These are phyloP conservation scores for Hymenopus coronatus DNA, from an alignment of 2,888 invertebrate genomes.

Conservation along the genomic window DNA sequence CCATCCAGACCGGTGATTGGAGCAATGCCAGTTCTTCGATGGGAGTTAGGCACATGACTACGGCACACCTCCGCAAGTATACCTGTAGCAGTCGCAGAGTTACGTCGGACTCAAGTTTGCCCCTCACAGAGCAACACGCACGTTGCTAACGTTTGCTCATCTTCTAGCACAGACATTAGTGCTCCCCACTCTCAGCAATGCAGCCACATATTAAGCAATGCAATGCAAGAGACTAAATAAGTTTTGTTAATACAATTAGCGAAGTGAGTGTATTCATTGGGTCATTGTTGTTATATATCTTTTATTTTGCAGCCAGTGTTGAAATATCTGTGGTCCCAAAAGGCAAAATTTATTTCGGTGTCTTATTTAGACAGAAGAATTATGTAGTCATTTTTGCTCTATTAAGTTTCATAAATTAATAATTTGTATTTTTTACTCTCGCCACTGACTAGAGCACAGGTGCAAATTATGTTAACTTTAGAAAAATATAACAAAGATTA, in stretches of 20 bases:
- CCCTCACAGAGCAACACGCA: not conserved
- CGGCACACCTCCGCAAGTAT: not conserved
- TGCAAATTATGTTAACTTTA: not conserved
- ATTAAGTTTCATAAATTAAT: not conserved
- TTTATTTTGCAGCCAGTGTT: not conserved
- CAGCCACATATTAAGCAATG: not conserved
- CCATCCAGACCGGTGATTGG: conserved; percentile 87
- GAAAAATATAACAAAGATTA: not conserved
- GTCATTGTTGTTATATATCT: not conserved
- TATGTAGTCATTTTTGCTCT: not conserved
- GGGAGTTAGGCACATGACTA: conserved; percentile 26
- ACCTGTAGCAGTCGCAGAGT: not conserved
- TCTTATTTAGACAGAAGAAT: not conserved
- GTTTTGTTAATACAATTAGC: not conserved
- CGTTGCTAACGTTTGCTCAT: not conserved
- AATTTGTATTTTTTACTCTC: not conserved
- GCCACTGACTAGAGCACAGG: no score
- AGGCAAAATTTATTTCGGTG: not conserved
- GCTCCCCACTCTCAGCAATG: not conserved
- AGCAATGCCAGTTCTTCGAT: conserved; percentile 51
- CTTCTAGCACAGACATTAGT: not conserved
- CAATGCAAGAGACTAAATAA: no score
- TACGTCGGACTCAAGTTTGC: not conserved
- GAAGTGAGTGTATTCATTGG: not conserved
- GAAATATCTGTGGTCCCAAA: not conserved